These are phyloP conservation scores for Allacma fusca DNA, from an alignment of 2,888 invertebrate species.

Conservation along the genomic window DNA sequence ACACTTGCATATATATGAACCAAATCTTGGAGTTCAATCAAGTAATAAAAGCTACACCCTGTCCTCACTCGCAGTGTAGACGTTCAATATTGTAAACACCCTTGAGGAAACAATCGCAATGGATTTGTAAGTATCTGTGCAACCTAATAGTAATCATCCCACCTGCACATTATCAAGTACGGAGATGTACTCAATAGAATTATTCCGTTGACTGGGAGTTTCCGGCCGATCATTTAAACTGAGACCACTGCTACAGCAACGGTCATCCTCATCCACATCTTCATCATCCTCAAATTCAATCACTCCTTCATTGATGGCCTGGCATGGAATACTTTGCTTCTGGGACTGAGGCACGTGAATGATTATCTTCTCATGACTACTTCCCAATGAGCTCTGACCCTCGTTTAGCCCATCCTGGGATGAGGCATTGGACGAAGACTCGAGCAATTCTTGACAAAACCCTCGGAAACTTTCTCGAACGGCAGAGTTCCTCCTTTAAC, in stretches of 20 bases:
- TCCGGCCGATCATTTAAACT: slow-evolving; percentile 43
- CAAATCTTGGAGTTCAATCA: too few relatives aligned
- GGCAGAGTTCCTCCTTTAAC: slow-evolving; percentile 41
- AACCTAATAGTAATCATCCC: too few relatives aligned
- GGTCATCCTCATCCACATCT: slow-evolving; percentile 41
- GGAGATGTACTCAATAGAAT: slow-evolving; percentile 58
- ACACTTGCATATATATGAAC: too few relatives aligned
- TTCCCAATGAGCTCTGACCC: not conserved
- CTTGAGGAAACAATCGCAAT: too few relatives aligned
- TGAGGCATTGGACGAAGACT: slow-evolving; percentile 24
- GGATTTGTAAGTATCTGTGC: too few relatives aligned
- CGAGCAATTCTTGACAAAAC: slow-evolving; percentile 41
- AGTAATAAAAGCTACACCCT: too few relatives aligned
- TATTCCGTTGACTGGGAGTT: slow-evolving; percentile 22
- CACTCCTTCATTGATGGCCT: slow-evolving; percentile 52
- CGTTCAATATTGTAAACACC: too few relatives aligned
- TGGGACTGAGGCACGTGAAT: slow-evolving; percentile 33
- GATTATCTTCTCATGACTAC: slow-evolving; percentile 22
- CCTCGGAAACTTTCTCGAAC: slow-evolving; percentile 55
- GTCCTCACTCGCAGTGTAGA: too few relatives aligned
- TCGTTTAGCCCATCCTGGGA: not conserved
- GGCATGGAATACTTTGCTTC: slow-evolving; percentile 12
- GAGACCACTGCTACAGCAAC: slow-evolving; percentile 47
- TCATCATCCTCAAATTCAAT: slow-evolving; percentile 59
- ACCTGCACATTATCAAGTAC: slow-evolving; percentile 59